Percentiles rank a stretch among this genome's conserved stretches.
Evolutionary conservation across 2,113 vertebrate species (phyloP).

Genomic region (Himantopus leucocephalus): DNA sequence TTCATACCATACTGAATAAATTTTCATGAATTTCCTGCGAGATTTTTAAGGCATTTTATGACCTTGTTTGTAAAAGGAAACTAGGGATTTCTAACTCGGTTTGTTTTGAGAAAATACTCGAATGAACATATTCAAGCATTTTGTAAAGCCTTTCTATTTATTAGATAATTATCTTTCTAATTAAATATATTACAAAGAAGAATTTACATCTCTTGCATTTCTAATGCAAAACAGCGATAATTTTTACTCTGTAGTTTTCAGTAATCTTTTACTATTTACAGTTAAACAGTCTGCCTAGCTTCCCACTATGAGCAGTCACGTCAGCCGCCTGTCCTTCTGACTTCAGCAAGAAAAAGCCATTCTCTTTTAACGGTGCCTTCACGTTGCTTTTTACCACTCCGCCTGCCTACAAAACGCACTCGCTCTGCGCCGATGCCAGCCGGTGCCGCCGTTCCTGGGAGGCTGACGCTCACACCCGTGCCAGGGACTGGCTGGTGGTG

Average conservation of each 20-base stretch:
- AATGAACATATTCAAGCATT: neutral
- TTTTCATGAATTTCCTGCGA: slow-evolving; percentile 18
- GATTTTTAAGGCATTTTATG: slow-evolving; percentile 41
- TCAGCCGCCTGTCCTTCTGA: neutral
- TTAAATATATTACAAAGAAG: neutral
- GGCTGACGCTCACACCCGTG: accelerated
- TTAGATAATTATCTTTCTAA: neutral
- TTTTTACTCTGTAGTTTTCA: neutral
- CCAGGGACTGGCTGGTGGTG: neutral
- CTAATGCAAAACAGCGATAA: neutral
- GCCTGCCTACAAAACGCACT: accelerated
- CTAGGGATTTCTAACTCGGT: neutral
- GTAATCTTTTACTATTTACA: neutral
- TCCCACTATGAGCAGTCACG: no score
- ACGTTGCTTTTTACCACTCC: neutral
- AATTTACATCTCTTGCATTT: neutral
- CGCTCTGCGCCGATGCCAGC: accelerated
- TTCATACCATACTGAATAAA: neutral
- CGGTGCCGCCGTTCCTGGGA: neutral
- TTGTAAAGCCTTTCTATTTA: neutral
- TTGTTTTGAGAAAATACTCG: neutral
- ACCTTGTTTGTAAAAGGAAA: slow-evolving; percentile 25
- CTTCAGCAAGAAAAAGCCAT: neutral
- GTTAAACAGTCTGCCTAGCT: neutral
- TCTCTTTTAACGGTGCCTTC: neutral